A percentile compares a stretch with the other conserved stretches of the same genome.
phyloP scores from a whole-genome alignment of 2,797 vertebrate genomes.

The Siniperca scherzeri region DNA sequence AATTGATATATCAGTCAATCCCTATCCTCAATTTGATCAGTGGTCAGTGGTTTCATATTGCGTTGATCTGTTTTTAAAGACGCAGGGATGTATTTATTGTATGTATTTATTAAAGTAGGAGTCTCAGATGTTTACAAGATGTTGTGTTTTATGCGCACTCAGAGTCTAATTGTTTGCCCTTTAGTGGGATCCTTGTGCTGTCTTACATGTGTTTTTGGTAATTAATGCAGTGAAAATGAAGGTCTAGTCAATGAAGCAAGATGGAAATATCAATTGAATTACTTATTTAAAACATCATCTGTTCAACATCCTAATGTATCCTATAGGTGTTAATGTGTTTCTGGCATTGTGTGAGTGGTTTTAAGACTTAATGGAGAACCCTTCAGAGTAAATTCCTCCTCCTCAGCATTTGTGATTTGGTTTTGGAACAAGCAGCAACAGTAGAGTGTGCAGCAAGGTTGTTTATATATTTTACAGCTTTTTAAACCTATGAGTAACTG shows the following conservation, averaged over 20 bases:
- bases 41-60: neutral
- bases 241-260: slow-evolving; percentile 13
- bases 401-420: slow-evolving; percentile 36
- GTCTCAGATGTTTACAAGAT: neutral
- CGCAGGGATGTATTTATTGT: too few species aligned
- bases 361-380: slow-evolving; percentile 44
- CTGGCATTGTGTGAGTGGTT: slow-evolving; percentile 26
- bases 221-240: slow-evolving; percentile 32
- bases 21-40: neutral
- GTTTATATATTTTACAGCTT: slow-evolving; percentile 33
- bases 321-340: slow-evolving; percentile 49
- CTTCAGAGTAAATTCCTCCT: slow-evolving; percentile 37
- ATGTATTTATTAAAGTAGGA: neutral
- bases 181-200: neutral
- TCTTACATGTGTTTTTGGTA: slow-evolving; percentile 22
- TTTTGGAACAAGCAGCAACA: slow-evolving; percentile 29
- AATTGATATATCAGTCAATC: neutral
- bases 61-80: neutral
- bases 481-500: neutral
- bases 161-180: neutral
- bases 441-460: slow-evolving; percentile 10
- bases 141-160: neutral
- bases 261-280: slow-evolving; percentile 36
- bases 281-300: slow-evolving; percentile 43
- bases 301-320: slow-evolving; percentile 30